Percentiles rank a stretch among this genome's conserved stretches.
These are phyloP conservation scores for Drosophila quadrilineata DNA, from an alignment of 1,140 invertebrate species.

Conservation along the genomic window DNA sequence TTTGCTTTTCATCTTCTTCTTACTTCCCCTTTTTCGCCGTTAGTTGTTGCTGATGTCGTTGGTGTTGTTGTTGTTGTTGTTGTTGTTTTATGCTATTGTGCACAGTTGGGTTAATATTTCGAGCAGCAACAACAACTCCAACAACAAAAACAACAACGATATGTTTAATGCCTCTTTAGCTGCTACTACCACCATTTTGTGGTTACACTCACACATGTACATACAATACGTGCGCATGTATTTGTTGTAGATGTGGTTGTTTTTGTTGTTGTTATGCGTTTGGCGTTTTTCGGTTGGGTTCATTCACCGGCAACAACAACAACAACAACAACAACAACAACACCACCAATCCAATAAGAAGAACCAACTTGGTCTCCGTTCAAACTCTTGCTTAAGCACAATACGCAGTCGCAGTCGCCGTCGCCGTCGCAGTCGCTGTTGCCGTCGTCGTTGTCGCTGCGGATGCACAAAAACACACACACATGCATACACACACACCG, in stretches of 20 bases:
- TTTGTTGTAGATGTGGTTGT: constrained; percentile 7
- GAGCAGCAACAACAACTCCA: constrained; percentile 20
- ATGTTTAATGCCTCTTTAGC: constrained; percentile 37
- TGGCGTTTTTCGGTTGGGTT: constrained; percentile 42
- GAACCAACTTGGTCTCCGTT: constrained; percentile 33
- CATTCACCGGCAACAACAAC: constrained; percentile 36
- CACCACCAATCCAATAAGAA: constrained; percentile 36
- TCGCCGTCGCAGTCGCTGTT: too few species aligned
- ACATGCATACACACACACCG: not conserved
- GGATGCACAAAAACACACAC: constrained; percentile 18
- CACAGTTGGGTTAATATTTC: constrained; percentile 62
- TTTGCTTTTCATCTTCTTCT: constrained; percentile 47
- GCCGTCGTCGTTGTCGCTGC: constrained; percentile 20
- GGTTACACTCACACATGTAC: constrained; percentile 11
- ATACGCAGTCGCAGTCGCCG: too few species aligned
- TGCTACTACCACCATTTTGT: constrained; percentile 55
- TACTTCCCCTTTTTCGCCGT: constrained; percentile 42
- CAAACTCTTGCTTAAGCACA: constrained; percentile 44
- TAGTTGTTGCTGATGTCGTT: constrained; percentile 28
- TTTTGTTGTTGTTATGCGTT: constrained; percentile 53
- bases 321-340: not conserved
- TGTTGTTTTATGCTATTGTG: constrained; percentile 43
- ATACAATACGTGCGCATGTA: constrained; percentile 4
- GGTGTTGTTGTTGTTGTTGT: constrained; percentile 31
- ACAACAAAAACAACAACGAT: constrained; percentile 7